Evolutionary conservation across 2,888 invertebrate genomes (phyloP), one percentile per base, ranked within the genome.

Genomic region (Cryptosula pallasiana): DNA sequence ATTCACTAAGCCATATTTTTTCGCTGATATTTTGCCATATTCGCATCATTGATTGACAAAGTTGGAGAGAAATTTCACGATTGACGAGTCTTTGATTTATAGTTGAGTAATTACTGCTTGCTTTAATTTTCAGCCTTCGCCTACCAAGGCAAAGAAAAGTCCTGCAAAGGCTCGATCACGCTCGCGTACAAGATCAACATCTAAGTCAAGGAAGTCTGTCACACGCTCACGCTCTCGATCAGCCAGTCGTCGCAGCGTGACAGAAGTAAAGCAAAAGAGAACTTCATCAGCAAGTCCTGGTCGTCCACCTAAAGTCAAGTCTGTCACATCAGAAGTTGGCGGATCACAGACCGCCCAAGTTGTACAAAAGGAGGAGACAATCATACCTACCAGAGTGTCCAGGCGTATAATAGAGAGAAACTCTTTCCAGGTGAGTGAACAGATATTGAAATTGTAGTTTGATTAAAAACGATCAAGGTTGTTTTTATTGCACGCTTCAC

Each of bases 171-270:
- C 63, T 32, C 25, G 34, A 34, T 63, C 63, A 2, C 25, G 63
- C 5, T 63, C 63, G 13, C 25, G 63, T 5, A 29, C 63, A 2
- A 27, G 63, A 16, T 63, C 63, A 16, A 34, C 63, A 32, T 20
- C 32, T 5, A 2, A n/a, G 29, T 13, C 13, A 2, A 25, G 25
- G 13, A 29, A 20, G 25, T 23, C 23, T 16, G 25, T 25, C 13
- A 32, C 63, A 5, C 63, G 63, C n/a, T 63, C 63, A 20, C 63
- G 63, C 9, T 63, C 63, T 63, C 63, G 63, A 16, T 63, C 63
- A 20, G 13, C 63, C 32, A 27, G 25, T 34, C 63, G 63, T 3
- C 13, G 25, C 63, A 13, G 25, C n/a, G 32, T 29, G 63, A 13
- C 2, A 32, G 34, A 27, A 13, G 63, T 63, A 34, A 25, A 5